A percentile compares a stretch with the other conserved stretches of the same genome.
Conservation (phyloP, 2,888 invertebrate genomes). For the Trichacis sp. region DNA sequence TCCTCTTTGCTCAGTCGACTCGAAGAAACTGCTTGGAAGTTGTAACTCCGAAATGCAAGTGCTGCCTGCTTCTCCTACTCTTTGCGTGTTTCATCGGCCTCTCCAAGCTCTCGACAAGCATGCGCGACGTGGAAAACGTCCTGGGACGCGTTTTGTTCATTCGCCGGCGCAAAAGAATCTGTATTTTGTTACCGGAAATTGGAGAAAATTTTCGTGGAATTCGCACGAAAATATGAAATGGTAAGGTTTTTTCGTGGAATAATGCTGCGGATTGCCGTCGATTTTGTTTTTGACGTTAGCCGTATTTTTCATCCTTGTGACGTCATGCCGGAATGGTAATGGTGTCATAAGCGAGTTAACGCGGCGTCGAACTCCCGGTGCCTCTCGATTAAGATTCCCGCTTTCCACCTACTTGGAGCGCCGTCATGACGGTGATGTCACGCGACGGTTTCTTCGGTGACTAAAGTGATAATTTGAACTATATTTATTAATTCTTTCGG, state of each 20-base stretch:
- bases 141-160: slow-evolving; percentile 22
- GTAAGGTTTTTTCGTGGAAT: too few species aligned
- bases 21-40: slow-evolving; percentile 42
- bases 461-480: neutral
- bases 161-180: too few species aligned
- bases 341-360: slow-evolving; percentile 41
- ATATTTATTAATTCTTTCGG: too few species aligned
- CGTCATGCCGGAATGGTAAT: slow-evolving; percentile 38
- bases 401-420: slow-evolving; percentile 36
- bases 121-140: slow-evolving; percentile 37
- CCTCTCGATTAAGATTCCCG: slow-evolving; percentile 38
- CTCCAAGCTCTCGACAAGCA: slow-evolving; percentile 42
- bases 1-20: slow-evolving; percentile 34
- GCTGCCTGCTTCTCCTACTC: slow-evolving; percentile 43
- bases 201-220: too few species aligned
- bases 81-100: slow-evolving; percentile 41
- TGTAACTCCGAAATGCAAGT: slow-evolving; percentile 40
- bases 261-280: too few species aligned
- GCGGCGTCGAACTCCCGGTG: slow-evolving; percentile 34
- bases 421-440: slow-evolving; percentile 37
- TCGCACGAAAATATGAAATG: too few species aligned
- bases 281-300: slow-evolving; percentile 42
- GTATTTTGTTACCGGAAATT: too few species aligned
- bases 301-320: slow-evolving; percentile 32
- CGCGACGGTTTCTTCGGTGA: slow-evolving; percentile 13